Evolutionary conservation across 2,888 invertebrate genomes (phyloP).

Genomic region (Anorthoa munda): DNA sequence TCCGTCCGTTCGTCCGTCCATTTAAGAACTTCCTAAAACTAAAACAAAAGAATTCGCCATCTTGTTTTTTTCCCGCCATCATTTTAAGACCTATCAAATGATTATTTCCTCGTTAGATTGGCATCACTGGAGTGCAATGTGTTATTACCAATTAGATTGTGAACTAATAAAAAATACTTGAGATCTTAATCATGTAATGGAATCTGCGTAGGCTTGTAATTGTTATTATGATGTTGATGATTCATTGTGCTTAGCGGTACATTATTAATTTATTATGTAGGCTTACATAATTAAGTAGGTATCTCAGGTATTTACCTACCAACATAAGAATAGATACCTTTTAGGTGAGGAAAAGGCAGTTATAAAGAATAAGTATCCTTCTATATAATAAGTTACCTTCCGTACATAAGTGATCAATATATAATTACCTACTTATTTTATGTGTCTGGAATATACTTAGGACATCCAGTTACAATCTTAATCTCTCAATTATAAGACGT

Average conservation of each 20-base stretch:
- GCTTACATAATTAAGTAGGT: slow-evolving; percentile 11
- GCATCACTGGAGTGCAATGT: slow-evolving; percentile 47
- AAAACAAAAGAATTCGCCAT: slow-evolving; percentile 57
- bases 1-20: background rate
- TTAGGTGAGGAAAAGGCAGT: background rate
- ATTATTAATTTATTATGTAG: slow-evolving; percentile 23
- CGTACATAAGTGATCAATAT: background rate
- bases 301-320: background rate
- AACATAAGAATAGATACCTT: no score
- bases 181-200: slow-evolving; percentile 48
- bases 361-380: no score
- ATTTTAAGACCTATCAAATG: slow-evolving; percentile 41
- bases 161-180: slow-evolving; percentile 38
- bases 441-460: background rate
- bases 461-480: background rate
- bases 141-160: slow-evolving; percentile 43
- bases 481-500: no score
- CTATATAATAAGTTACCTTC: no score
- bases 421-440: no score
- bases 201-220: slow-evolving; percentile 50
- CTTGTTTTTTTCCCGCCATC: slow-evolving; percentile 40
- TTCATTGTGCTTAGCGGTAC: slow-evolving; percentile 27
- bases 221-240: slow-evolving; percentile 27
- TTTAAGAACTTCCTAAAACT: slow-evolving; percentile 34
- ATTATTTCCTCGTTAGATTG: slow-evolving; percentile 61